Evolutionary conservation across 23 tunicate genomes (phyloP), one percentile per base, ranked within the genome.

Genomic region (Trididemnum nubilum): DNA sequence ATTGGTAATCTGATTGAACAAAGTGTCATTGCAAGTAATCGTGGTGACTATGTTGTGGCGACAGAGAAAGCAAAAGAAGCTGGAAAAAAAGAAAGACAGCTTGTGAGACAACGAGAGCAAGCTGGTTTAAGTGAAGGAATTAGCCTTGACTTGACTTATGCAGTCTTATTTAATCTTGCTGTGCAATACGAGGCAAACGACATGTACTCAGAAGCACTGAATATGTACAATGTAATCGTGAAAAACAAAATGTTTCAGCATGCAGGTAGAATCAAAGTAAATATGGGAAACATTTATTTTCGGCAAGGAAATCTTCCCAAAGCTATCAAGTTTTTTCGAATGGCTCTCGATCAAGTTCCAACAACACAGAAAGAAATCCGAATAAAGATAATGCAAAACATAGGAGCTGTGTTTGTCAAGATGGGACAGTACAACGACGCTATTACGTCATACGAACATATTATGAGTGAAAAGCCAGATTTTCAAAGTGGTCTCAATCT

Each of bases 311-410:
- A 95, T 21, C 61, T 72, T 18, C 33, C 92, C 26, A 95, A 95
- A 79, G 92, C 99, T 2, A 82, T 90, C 27, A 95, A 95, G 72
- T 86, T 70, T 37, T 95, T 92, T 79, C 82, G 99, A 33, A 95
- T 95, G 99, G 96, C 96, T 22, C 80, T 95, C 0, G 99, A 95
- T 65, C 99, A 95, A 73, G 99, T 95, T 26, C 99, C 91, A 36
- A 85, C 81, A 18, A 86, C 88, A 3, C 95, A 89, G 37, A 94
- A 89, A 72, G 94, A 94, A 61, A 82, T 89, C 50, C 78, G 97
- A 50, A 95, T 89, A 34, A 72, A 75, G 22, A 95, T 95, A 29
- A 89, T 89, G 96, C 96, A 83, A 65, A 95, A 95, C 63, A 95
- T 95, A 71, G 96, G 96, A 27, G 86, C 96, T 23, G 95, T 84